Conservation (phyloP, 2,888 invertebrate species). For the Philhelius pedissequus region DNA sequence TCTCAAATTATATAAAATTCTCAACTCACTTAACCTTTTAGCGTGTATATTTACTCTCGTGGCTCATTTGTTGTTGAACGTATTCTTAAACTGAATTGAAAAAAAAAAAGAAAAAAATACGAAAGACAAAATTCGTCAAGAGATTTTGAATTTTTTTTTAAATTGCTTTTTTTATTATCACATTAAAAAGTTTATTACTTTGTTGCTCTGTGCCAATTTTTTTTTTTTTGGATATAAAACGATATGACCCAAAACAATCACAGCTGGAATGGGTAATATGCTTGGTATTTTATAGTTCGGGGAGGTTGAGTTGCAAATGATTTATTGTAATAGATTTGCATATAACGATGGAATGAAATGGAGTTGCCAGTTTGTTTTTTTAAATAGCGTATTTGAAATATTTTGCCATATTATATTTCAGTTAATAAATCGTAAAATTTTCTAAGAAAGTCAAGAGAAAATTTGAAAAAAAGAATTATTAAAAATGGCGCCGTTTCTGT, state of each 20-base stretch:
- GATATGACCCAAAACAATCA: neutral
- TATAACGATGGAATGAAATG: too few species aligned
- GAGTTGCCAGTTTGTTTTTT: too few species aligned
- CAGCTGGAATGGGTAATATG: neutral
- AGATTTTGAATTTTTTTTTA: neutral
- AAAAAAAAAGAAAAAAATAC: too few species aligned
- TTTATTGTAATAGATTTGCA: too few species aligned
- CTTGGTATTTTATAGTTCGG: neutral
- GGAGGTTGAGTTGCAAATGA: neutral
- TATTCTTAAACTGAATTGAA: neutral
- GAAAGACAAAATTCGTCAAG: neutral
- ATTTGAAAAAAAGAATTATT: too few species aligned
- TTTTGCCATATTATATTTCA: too few species aligned
- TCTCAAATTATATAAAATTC: neutral
- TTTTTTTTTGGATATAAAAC: neutral
- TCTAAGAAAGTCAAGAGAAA: too few species aligned
- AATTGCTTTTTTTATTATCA: neutral
- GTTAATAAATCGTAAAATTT: too few species aligned
- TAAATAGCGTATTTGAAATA: too few species aligned
- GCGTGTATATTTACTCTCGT: too few species aligned
- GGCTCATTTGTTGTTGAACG: neutral
- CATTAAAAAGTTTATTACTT: neutral
- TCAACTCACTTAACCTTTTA: neutral
- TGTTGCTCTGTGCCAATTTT: neutral
- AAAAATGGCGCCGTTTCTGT: too few species aligned